A percentile compares a stretch with the other conserved stretches of the same genome.
Evolutionary conservation across 2,797 vertebrate genomes (phyloP).

Genomic region (Anisognathus igniventris): DNA sequence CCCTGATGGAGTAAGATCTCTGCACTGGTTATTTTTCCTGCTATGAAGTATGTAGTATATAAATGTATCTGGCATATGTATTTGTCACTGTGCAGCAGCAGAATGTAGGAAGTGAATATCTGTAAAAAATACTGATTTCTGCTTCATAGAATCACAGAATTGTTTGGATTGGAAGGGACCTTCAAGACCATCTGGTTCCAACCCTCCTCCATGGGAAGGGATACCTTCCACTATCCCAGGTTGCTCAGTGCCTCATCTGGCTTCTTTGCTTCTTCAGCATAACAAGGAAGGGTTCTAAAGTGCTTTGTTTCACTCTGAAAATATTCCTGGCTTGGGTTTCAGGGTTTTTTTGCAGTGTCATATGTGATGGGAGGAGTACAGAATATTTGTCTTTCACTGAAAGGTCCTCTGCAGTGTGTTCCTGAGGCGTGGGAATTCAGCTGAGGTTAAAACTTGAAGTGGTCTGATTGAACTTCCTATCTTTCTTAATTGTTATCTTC

Average conservation of each 20-base stretch:
- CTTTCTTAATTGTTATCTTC: background rate
- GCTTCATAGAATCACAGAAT: background rate
- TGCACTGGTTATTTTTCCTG: background rate
- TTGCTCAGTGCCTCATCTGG: background rate
- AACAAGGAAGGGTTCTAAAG: background rate
- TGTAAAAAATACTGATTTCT: background rate
- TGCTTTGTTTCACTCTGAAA: background rate
- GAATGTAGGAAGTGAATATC: background rate
- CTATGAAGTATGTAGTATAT: background rate
- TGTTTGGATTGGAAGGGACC: background rate
- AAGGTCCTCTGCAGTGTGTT: background rate
- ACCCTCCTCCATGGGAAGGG: background rate
- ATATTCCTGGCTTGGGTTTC: background rate
- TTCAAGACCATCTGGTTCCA: background rate
- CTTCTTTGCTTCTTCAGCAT: background rate
- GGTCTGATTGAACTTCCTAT: background rate
- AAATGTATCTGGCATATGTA: background rate
- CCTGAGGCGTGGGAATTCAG: background rate
- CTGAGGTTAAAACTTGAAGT: background rate
- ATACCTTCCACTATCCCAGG: no score
- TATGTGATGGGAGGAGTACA: background rate
- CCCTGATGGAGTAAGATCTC: background rate
- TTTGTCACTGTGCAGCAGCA: background rate
- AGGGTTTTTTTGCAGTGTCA: background rate
- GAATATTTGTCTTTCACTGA: background rate